A percentile compares a stretch with the other conserved stretches of the same genome.
Conservation (phyloP, 2,113 vertebrate species). For the Stigmatopora nigra region DNA sequence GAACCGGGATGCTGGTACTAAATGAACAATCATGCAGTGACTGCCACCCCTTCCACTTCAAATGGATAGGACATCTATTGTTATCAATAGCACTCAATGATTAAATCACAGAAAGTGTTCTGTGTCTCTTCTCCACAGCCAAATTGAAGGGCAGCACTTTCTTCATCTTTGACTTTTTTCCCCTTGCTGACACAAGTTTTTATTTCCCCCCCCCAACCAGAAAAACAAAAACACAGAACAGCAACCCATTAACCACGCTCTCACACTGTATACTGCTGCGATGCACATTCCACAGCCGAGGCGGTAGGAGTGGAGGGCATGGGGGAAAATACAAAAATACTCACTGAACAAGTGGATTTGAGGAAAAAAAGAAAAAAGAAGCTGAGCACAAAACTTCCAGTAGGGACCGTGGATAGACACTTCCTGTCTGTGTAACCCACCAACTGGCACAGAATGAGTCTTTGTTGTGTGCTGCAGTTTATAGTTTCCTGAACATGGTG, state of each 20-base stretch:
- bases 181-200: conserved; percentile 5
- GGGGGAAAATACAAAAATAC: conserved; percentile 25
- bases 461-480: conserved; percentile 19
- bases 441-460: conserved; percentile 22
- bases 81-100: too few relatives aligned
- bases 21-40: too few relatives aligned
- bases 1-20: too few relatives aligned
- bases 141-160: conserved; percentile 11
- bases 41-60: too few relatives aligned
- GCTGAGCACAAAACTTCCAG: not conserved
- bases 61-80: too few relatives aligned
- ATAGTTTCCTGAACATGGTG: conserved; percentile 28
- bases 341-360: conserved; percentile 32
- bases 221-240: conserved; percentile 5
- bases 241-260: conserved; percentile 40
- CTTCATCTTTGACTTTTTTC: not conserved
- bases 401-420: conserved; percentile 29
- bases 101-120: conserved; percentile 1
- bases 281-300: conserved; percentile 48
- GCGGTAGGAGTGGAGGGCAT: conserved; percentile 13
- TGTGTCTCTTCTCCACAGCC: not conserved
- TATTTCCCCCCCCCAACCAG: not conserved
- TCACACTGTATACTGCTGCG: conserved; percentile 49
- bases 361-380: not conserved
- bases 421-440: conserved; percentile 38